Evolutionary conservation across 2,113 vertebrate genomes (phyloP), one percentile per base, ranked within the genome.

Genomic region (Salvelinus fontinalis): DNA sequence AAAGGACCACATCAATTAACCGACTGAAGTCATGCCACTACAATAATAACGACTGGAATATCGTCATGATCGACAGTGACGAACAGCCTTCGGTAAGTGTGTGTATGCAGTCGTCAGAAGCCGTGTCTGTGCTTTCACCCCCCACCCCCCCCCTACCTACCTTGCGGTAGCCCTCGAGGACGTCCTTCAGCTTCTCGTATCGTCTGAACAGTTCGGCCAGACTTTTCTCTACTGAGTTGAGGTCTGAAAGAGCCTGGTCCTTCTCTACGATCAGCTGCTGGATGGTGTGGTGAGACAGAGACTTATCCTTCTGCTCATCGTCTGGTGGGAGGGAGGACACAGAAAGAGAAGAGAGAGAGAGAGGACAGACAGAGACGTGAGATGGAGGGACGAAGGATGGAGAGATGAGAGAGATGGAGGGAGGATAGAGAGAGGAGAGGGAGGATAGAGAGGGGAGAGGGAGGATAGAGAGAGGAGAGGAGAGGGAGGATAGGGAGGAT

Each of bases 121-220:
- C 5, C 1, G 34, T 34, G 51, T 75, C 44, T n/a, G 48, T 44
- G 60, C 29, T 4, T 26, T 39, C 24, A 0, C 27, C 3, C 29
- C 29, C 31, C 5, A n/a, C n/a, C n/a, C n/a, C n/a, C n/a, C n/a
- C n/a, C n/a, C n/a, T n/a, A n/a, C 49, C 69, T 8, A 97, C 98
- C 96, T 99, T 99, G 79, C 97, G 95, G 89, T 97, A 99, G 0
- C 97, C 98, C 74, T 99, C 98, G 65, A 99, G 86, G 2, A 98
- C 97, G 70, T 99, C 97, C 76, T 99, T 99, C 97, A 99, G 98
- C 86, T 99, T 99, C 86, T 99, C 97, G 0, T 99, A 99, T 85
- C 98, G 95, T 73, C 97, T 93, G 91, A 99, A 99, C 77, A 99
- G 95, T 83, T 99, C 98, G 0, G 98, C 97, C 74, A 99, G 93